Conservation (phyloP, 2,113 vertebrate species). For the Tragelaphus strepsiceros region DNA sequence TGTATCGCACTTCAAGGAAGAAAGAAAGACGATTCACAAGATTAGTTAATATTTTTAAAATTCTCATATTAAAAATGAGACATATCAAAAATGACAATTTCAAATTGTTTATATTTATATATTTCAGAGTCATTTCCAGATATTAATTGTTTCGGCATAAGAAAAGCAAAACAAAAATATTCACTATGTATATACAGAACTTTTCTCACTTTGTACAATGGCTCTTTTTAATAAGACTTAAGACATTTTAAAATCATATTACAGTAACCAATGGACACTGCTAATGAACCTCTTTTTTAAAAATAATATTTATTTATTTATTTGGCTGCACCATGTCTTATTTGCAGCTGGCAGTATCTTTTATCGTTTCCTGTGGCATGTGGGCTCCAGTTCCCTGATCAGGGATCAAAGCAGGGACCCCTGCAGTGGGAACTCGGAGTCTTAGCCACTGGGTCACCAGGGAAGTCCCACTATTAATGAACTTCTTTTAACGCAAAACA, state of each 20-base stretch:
- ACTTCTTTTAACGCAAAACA: background rate
- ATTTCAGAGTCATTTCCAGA: background rate
- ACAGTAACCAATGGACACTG: slow-evolving; percentile 11
- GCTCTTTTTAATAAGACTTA: background rate
- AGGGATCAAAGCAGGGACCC: background rate
- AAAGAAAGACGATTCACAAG: background rate
- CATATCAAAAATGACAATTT: background rate
- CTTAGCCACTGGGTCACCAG: background rate
- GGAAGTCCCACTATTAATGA: background rate
- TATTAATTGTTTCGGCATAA: background rate
- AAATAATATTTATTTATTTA: background rate
- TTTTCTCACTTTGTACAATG: background rate
- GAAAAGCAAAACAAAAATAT: slow-evolving; percentile 7
- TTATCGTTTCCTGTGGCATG: background rate
- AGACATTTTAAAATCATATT: background rate
- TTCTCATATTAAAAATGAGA: background rate
- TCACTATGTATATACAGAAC: background rate
- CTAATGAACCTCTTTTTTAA: background rate
- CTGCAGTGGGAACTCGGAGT: background rate
- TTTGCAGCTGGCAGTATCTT: background rate
- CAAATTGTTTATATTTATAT: background rate
- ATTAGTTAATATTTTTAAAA: slow-evolving; percentile 23
- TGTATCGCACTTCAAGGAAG: slow-evolving; percentile 23
- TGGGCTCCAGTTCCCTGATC: background rate
- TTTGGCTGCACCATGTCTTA: background rate